A percentile compares a stretch with the other conserved stretches of the same genome.
Conservation (phyloP, 2,113 vertebrate genomes). For the Solenodon paradoxus region DNA sequence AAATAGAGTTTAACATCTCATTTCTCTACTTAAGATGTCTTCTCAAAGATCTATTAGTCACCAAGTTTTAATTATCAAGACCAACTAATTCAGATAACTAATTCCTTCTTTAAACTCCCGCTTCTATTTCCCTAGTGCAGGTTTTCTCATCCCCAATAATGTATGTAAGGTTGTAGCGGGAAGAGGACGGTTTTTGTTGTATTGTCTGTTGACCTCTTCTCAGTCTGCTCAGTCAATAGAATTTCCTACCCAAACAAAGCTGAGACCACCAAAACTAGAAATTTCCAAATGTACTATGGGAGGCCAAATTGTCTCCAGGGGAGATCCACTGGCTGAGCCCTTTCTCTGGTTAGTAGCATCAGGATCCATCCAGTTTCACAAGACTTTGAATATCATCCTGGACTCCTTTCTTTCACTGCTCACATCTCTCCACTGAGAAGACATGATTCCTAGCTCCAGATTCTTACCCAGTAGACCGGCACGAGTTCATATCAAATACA, state of each 20-base stretch:
- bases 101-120: slow-evolving; percentile 20
- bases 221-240: background rate
- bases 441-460: background rate
- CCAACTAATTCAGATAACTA: slow-evolving; percentile 57
- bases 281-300: background rate
- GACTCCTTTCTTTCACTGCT: background rate
- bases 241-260: background rate
- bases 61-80: slow-evolving; percentile 37
- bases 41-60: background rate
- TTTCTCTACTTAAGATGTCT: background rate
- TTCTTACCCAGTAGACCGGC: background rate
- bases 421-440: background rate
- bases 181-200: no score
- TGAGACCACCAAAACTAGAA: background rate
- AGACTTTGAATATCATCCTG: background rate
- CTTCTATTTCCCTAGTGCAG: background rate
- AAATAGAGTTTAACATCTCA: background rate
- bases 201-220: background rate
- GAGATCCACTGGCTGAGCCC: background rate
- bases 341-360: background rate
- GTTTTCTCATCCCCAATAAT: background rate
- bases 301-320: background rate
- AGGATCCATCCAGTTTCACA: background rate
- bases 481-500: background rate
- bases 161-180: no score